Evolutionary conservation across 2,797 vertebrate species (phyloP), one percentile per base, ranked within the genome.

Genomic region (Pyrocephalus nanus): DNA sequence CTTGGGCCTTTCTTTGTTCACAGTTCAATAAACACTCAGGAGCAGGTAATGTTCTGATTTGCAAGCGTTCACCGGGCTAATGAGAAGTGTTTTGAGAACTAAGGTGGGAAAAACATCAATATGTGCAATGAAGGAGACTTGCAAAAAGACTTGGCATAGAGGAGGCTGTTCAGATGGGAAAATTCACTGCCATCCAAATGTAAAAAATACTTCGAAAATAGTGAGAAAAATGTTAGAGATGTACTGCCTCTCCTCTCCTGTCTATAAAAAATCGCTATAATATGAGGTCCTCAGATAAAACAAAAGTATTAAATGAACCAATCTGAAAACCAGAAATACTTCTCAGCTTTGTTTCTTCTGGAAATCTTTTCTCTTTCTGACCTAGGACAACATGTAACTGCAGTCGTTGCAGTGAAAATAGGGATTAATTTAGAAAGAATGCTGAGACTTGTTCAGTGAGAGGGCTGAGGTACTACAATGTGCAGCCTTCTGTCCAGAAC

Each of bases 11-110:
- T 93, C 78, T 80, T 83, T 80, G 15, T 55, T 65, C 62, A 50
- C 55, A 70, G 83, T 71, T 93, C 91, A 85, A 2, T 80, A 64
- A 94, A 55, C 43, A 30, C 62, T 90, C 86, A 18, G 8, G 36
- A 76, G 76, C 64, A 77, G 86, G 83, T 95, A 90, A n/a, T 84
- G 67, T 32, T 95, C 74, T 75, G 60, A 84, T 91, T 92, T 91
- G 64, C 67, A 82, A 73, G 55, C 34, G 34, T 71, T 96, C 86
- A 58, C n/a, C 40, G 50, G 57, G 60, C 60, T 79, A 85, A 67
- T 47, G 34, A 11, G 34, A 88, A 86, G 32, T 27, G 8, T 93
- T 72, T 83, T 71, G 79, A 84, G 78, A n/a, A 47, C 47, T 60
- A 3, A 66, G 57, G 57, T 78, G 93, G 78, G 76, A 76, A 94